Conservation (phyloP, 2,888 invertebrate species). For the Sinohyriopsis cumingii region DNA sequence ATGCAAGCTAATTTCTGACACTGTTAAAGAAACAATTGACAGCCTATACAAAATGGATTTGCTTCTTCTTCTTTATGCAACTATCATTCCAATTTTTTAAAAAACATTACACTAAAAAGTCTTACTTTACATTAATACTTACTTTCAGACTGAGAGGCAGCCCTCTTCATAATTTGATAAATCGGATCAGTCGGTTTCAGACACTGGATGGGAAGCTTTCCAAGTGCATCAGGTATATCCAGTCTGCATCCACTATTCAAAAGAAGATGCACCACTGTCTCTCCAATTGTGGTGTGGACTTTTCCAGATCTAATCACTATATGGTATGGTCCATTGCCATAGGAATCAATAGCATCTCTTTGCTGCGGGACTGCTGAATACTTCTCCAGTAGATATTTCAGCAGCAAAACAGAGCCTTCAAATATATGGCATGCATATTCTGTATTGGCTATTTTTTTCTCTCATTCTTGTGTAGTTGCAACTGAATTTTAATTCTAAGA, state of each 20-base stretch:
- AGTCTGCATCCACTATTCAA: constrained; percentile 23
- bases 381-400: no score
- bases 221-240: constrained; percentile 15
- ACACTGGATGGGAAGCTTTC: constrained; percentile 27
- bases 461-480: not conserved
- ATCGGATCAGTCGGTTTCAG: constrained; percentile 18
- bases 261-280: constrained; percentile 20
- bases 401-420: no score
- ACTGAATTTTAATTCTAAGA: no score
- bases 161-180: constrained; percentile 12
- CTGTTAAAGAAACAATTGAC: no score
- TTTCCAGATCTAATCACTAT: constrained; percentile 28
- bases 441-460: no score
- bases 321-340: constrained; percentile 24
- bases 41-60: no score
- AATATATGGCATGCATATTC: no score
- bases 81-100: no score
- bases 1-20: no score
- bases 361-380: not conserved
- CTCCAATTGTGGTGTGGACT: constrained; percentile 19
- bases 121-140: not conserved
- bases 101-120: no score
- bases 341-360: constrained; percentile 18
- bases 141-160: constrained; percentile 10
- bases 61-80: no score